phyloP scores from a whole-genome alignment of 37 sponge, comb jelly and placozoan genomes.

The Corticium candelabrum region DNA sequence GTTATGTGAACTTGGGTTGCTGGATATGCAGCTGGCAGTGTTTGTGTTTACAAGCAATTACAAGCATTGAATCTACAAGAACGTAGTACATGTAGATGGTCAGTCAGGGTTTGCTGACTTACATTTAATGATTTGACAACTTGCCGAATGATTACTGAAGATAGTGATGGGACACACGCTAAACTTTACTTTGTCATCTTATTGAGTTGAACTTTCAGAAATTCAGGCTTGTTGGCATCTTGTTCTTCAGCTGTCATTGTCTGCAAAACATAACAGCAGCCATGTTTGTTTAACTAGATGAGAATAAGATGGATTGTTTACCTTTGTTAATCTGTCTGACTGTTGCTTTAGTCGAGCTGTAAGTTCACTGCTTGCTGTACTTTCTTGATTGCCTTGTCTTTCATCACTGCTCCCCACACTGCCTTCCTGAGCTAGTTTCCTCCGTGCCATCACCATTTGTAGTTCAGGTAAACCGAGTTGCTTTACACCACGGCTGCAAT shows the following conservation, averaged over 20 bases:
- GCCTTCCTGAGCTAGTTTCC: slow-evolving; percentile 40
- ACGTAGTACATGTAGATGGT: no score
- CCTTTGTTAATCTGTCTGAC: slow-evolving; percentile 31
- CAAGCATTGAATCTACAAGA: no score
- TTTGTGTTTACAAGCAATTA: no score
- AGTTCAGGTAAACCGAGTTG: slow-evolving; percentile 44
- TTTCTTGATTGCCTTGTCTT: background rate
- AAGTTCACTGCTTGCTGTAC: slow-evolving; percentile 24
- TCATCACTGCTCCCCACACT: slow-evolving; percentile 22
- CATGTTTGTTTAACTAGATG: no score
- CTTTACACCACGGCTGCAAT: slow-evolving; percentile 33
- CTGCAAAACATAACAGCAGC: slow-evolving; percentile 25
- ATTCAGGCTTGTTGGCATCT: slow-evolving; percentile 53
- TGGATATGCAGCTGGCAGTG: no score
- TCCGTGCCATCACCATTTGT: slow-evolving; percentile 36
- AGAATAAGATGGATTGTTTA: slow-evolving; percentile 5
- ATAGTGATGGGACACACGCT: no score
- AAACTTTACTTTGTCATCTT: no score
- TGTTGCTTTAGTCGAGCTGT: slow-evolving; percentile 38
- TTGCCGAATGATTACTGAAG: no score
- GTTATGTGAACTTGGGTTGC: no score
- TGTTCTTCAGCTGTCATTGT: background rate
- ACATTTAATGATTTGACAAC: no score
- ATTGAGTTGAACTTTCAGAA: slow-evolving; percentile 47
- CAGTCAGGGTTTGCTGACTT: no score